Percentiles rank a stretch among this genome's conserved stretches.
Evolutionary conservation across 2,113 vertebrate species (phyloP).

Genomic region (Plectropomus leopardus): DNA sequence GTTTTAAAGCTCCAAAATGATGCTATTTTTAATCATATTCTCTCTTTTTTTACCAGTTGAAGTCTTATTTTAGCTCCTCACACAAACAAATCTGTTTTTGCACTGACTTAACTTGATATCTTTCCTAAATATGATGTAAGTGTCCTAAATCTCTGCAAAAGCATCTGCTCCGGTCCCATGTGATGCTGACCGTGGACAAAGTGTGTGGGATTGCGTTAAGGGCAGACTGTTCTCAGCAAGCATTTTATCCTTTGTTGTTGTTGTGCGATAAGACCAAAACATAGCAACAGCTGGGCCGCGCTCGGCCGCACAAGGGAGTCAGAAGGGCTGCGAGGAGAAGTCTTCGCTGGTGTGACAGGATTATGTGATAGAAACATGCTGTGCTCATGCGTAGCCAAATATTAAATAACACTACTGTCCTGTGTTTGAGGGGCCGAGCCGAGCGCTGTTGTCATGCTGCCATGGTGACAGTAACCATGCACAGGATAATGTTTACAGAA

Average conservation of each 20-base stretch:
- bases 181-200: conserved; percentile 51
- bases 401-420: conserved; percentile 91
- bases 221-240: conserved; percentile 57
- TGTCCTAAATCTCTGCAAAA: conserved; percentile 25
- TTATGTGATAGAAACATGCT: conserved; percentile 79
- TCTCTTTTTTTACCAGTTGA: not conserved
- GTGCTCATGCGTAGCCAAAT: conserved; percentile 83
- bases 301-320: conserved; percentile 44
- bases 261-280: conserved; percentile 77
- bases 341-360: conserved; percentile 68
- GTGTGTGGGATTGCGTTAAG: conserved; percentile 47
- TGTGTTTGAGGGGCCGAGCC: conserved; percentile 88
- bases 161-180: conserved; percentile 52
- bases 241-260: conserved; percentile 69
- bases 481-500: conserved; percentile 90
- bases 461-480: conserved; percentile 95
- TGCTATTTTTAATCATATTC: conserved; percentile 1
- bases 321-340: conserved; percentile 42
- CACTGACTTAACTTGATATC: conserved; percentile 18
- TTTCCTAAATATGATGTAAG: conserved; percentile 39
- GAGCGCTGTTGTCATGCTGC: conserved; percentile 92
- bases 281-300: conserved; percentile 80
- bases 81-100: conserved; percentile 33
- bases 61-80: conserved; percentile 17
- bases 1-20: not conserved